Evolutionary conservation across 2,113 vertebrate species (phyloP), one percentile per base, ranked within the genome.

Genomic region (Oncorhynchus clarkii): DNA sequence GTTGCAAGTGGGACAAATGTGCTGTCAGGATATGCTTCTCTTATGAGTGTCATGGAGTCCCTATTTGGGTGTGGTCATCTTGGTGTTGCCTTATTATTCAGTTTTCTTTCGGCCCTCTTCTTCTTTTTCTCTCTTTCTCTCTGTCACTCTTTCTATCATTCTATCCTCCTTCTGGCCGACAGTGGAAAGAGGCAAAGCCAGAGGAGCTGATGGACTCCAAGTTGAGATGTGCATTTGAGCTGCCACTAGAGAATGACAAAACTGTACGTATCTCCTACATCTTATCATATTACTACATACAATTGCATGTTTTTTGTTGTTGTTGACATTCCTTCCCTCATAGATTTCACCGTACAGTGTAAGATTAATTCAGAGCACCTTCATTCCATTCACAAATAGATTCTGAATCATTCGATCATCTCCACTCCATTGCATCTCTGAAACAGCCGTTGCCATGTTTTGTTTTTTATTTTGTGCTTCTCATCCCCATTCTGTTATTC

Each of bases 171-270:
- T 0, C 80, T 45, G 39, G 39, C 39, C 62, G 89, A 81, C 90
- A 99, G 97, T 99, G 97, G 97, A 98, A 98, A 92, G 97, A 98
- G 78, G 96, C 96, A 73, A 98, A 97, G 85, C 96, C 96, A 0
- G 97, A 99, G 79, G 97, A 99, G 75, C 94, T 99, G 88, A 99
- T 99, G 97, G 97, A 99, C 88, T 96, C 96, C n/a, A 99, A 97
- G 90, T 94, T 99, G 93, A 95, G 95, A 90, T 99, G 97, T 93
- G 85, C 96, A 84, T 98, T 98, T 90, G 97, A 98, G 90, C 93
- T 98, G 88, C 97, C 97, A 73, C 89, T 95, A 77, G 97, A 98
- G 90, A 97, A 95, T 84, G 96, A 96, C 88, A 97, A 97, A 93
- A 94, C 94, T 86, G 97, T 98, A 92, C 95, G 94, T 64, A 27